phyloP scores from a whole-genome alignment of 2,113 vertebrate genomes.

The Cercocebus atys region DNA sequence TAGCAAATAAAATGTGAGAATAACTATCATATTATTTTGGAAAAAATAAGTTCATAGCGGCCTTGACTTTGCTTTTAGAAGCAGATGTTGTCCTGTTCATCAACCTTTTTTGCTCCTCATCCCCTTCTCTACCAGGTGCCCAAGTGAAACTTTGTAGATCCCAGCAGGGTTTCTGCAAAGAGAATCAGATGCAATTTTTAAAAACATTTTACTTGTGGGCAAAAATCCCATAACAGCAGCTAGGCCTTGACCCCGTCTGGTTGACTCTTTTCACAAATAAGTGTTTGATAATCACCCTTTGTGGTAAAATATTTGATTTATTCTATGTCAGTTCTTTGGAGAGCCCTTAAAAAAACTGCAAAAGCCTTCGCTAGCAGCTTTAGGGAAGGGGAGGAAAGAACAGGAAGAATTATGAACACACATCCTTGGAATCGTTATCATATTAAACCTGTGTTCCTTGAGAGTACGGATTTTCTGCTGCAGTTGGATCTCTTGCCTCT shows the following conservation, averaged over 20 bases:
- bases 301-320: constrained; percentile 72
- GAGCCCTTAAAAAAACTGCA: background rate
- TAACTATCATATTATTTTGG: constrained; percentile 11
- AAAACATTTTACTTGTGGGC: background rate
- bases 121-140: background rate
- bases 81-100: background rate
- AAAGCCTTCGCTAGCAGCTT: constrained; percentile 27
- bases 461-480: constrained; percentile 67
- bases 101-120: background rate
- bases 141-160: background rate
- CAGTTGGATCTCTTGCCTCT: constrained; percentile 63
- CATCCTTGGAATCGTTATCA: constrained; percentile 54
- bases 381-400: background rate
- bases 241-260: constrained; percentile 3
- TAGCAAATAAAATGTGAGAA: background rate
- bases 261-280: constrained; percentile 66
- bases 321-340: constrained; percentile 44
- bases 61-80: background rate
- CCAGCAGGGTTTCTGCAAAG: background rate
- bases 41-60: background rate
- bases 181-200: background rate
- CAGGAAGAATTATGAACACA: constrained; percentile 56
- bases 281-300: constrained; percentile 67
- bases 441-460: constrained; percentile 55
- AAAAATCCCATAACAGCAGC: constrained; percentile 28